Base-by-base conservation (phyloP, 2,113 vertebrate species). In the Odocoileus virginianus region DNA sequence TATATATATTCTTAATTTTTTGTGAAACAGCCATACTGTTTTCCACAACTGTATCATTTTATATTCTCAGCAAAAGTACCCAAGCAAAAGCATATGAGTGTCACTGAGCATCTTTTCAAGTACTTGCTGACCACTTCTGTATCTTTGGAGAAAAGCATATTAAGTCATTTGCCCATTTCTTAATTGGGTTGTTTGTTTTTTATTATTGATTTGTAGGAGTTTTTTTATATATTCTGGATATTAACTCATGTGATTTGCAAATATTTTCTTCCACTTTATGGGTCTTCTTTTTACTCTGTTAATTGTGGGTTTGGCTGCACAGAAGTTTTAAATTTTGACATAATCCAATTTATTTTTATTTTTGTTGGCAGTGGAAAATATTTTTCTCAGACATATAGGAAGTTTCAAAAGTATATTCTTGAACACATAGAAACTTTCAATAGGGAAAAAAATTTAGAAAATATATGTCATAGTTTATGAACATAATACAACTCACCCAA, bases 331-430 rank as follows among this genome's bases (percentile, higher is more conserved):
- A 92, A 84, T 89, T 97, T 87, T 84, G 40, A 83, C 33, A 15
- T 91, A 61, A 11, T 71, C 7, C 23, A 93, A 7, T 87, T 45
- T 93, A 21, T 52, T 91, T 91, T 85, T 91, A 89, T 91, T 96
- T 60, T 83, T 61, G 45, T 85, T 89, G 45, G 6, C 47, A 79
- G 1, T 88, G 88, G 25, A 81, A 96, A 83, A 64, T 52, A 11
- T 88, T 79, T 92, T 92, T 93, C n/a, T 67, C 6, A 92, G 91
- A 81, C 14, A 55, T 27, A 74, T 33, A 81, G 36, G 67, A 89
- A 89, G 8, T 83, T 81, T 58, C 83, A 58, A 95, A 97, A 96
- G 64, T 76, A 7, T 94, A 54, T 91, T n/a, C 27, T 92, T 76
- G 19, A 96, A 50, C 52, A 95, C 47, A 47, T 40, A 45, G 50